A percentile compares a stretch with the other conserved stretches of the same genome.
Conservation (phyloP, 2,113 vertebrate genomes). For the Mus spicilegus region DNA sequence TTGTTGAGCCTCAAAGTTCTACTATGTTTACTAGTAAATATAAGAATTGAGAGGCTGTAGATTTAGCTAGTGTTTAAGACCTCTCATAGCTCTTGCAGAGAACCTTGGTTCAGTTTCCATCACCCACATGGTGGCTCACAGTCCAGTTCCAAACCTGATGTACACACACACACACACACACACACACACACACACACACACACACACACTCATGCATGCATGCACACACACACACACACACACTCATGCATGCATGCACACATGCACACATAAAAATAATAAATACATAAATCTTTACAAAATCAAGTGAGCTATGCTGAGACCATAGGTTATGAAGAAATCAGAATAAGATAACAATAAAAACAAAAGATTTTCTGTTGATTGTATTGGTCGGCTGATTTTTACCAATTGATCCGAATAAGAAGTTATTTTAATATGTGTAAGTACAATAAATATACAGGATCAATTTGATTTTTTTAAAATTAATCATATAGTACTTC, state of each 20-base stretch:
- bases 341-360: background rate
- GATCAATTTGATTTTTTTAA: slow-evolving; percentile 6
- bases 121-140: background rate
- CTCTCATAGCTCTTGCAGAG: background rate
- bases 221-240: background rate
- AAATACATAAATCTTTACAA: background rate
- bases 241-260: background rate
- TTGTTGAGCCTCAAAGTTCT: background rate
- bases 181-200: background rate
- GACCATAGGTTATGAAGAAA: background rate
- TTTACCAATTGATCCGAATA: background rate
- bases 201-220: background rate
- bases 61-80: background rate
- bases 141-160: background rate
- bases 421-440: slow-evolving; percentile 11
- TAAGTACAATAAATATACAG: background rate
- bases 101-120: background rate
- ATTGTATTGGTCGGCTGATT: background rate
- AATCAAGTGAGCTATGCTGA: background rate
- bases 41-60: background rate
- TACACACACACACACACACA: background rate
- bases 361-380: background rate
- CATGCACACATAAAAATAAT: background rate
- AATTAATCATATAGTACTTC: slow-evolving; percentile 32
- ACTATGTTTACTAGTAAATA: background rate